Evolutionary conservation across 2,888 invertebrate genomes (phyloP), one percentile per base, ranked within the genome.

Genomic region (Galeopsomyia nigrocyanea): DNA sequence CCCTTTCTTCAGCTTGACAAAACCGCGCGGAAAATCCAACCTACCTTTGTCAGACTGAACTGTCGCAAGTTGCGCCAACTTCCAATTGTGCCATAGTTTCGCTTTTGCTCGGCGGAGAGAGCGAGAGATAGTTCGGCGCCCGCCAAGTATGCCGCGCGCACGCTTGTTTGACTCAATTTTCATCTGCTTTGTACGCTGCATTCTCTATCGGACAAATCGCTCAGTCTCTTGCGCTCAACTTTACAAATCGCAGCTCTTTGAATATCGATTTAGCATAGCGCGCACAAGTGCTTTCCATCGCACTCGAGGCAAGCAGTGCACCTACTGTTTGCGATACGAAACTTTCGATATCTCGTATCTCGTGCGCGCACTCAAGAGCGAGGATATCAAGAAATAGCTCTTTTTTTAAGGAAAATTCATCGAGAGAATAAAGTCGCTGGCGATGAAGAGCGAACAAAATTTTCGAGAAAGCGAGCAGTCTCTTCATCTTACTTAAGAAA

Each of bases 21-120:
- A 55, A 56, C 73, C 74, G 14, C 65, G 39, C 26, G 49, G 68
- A 73, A 75, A 73, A 75, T 68, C 53, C 74, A 53, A 22, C 53
- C 39, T 70, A 22, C 64, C 75, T 75, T 75, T 72, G 70, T 67
- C 67, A 60, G 26, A 50, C 21, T 49, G 19, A 63, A 73, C 69
- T 67, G 67, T 69, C 67, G 63, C 70, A 74, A 74, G 64, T 74
- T 65, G 60, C 61, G 46, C 68, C 70, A 68, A 67, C 71, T 71
- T 51, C 64, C 66, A 61, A 74, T 68, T 74, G 71, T 67, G 50
- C 26, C 55, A 70, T 39, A 62, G 62, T 73, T 68, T 73, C 66
- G 14, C 56, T 22, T 22, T 14, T n/a, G 22, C 47, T 39, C 60
- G 46, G 26, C 49, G 49, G n/a, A 5, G 46, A n/a, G n/a, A n/a